A percentile compares a stretch with the other conserved stretches of the same genome.
Conservation (phyloP, 2,113 vertebrate genomes). For the Pomatorhinus ruficollis region DNA sequence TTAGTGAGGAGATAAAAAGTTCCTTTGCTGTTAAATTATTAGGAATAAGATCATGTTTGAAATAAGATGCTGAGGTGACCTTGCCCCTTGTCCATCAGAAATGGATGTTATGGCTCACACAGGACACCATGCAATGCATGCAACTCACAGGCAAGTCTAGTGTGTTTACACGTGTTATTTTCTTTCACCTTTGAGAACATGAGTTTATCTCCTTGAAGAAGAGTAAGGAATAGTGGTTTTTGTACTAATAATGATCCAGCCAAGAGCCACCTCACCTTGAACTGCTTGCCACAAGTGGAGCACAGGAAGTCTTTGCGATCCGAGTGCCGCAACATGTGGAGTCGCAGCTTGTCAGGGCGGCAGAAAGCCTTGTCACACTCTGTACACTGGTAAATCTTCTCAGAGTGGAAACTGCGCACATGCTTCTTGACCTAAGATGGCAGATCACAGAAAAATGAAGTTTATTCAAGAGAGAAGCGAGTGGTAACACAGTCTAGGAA, state of each 20-base stretch:
- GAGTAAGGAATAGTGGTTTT: background rate
- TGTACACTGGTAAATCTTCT: constrained; percentile 94
- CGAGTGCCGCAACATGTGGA: constrained; percentile 95
- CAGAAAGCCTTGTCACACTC: constrained; percentile 98
- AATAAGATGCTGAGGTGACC: background rate
- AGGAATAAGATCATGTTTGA: background rate
- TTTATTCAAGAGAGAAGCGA: background rate
- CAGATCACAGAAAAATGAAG: background rate
- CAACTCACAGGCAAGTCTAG: background rate
- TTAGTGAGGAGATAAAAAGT: background rate
- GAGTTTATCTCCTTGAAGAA: background rate
- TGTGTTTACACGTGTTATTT: background rate
- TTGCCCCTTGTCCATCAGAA: background rate
- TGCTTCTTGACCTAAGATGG: constrained; percentile 91
- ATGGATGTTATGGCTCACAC: background rate
- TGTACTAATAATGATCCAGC: background rate
- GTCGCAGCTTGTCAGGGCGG: constrained; percentile 92
- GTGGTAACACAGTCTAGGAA: background rate
- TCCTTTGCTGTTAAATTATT: background rate
- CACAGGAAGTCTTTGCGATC: constrained; percentile 98
- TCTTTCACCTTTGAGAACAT: background rate
- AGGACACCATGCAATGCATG: background rate
- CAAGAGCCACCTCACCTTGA: constrained; percentile 81
- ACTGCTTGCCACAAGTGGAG: constrained; percentile 97
- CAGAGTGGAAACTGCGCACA: constrained; percentile 95